Percentiles rank a stretch among this genome's conserved stretches.
phyloP scores from a whole-genome alignment of 2,113 vertebrate genomes.

The Plotosus lineatus region DNA sequence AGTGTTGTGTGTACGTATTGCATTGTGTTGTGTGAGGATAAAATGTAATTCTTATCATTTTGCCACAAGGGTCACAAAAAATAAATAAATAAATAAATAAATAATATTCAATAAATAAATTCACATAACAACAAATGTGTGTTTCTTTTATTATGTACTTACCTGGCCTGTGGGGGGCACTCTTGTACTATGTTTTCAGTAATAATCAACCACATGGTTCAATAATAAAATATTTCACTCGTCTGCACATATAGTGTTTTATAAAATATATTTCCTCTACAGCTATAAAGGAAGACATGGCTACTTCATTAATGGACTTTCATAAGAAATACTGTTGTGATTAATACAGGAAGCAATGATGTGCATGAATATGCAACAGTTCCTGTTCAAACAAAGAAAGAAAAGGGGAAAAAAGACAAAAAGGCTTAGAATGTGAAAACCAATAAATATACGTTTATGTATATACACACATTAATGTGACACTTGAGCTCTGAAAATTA shows the following conservation, averaged over 20 bases:
- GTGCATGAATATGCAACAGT: neutral
- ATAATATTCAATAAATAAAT: neutral
- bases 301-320: neutral
- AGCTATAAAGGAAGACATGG: neutral
- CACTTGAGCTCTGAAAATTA: constrained; percentile 7
- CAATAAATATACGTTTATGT: constrained; percentile 45
- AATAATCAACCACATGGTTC: neutral
- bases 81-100: too few relatives aligned
- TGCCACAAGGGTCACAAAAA: too few relatives aligned
- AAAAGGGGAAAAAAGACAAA: neutral
- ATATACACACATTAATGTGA: neutral
- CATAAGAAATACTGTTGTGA: constrained; percentile 6
- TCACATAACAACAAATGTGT: neutral
- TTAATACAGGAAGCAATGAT: neutral
- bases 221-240: neutral
- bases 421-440: constrained; percentile 28
- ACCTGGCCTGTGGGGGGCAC: neutral
- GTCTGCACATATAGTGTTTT: neutral
- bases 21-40: too few relatives aligned
- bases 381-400: neutral
- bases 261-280: constrained; percentile 23
- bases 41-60: too few relatives aligned
- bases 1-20: too few relatives aligned
- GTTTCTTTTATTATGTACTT: neutral
- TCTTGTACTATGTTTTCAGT: neutral